Percentiles rank a stretch among this genome's conserved stretches.
These are phyloP conservation scores for Apantesis nais DNA, from an alignment of 2,888 invertebrate species.

Conservation along the genomic window DNA sequence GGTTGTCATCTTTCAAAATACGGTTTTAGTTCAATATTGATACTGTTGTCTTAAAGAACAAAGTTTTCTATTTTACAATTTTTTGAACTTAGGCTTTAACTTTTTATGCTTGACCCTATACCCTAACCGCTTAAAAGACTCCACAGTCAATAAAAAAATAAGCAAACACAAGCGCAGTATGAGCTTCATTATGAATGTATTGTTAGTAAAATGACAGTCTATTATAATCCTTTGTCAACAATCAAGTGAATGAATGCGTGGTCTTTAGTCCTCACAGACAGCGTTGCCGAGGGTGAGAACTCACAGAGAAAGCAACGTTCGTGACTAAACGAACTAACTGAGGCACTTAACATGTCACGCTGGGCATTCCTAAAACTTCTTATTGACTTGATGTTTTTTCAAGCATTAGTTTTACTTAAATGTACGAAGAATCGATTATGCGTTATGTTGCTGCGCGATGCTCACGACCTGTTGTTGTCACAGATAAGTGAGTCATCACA, in stretches of 20 bases:
- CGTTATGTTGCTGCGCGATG: neutral
- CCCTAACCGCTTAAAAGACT: neutral
- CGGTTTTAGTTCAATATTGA: neutral
- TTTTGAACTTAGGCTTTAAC: neutral
- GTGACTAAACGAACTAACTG: constrained; percentile 33
- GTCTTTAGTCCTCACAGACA: constrained; percentile 33
- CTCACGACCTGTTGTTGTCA: neutral
- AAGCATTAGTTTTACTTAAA: constrained; percentile 9
- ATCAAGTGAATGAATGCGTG: constrained; percentile 30
- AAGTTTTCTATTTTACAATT: neutral
- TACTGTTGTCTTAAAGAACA: neutral
- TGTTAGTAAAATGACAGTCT: constrained; percentile 40
- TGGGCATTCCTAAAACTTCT: constrained; percentile 9
- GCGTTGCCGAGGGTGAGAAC: constrained; percentile 45
- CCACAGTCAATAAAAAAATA: constrained; percentile 17
- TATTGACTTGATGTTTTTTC: constrained; percentile 4
- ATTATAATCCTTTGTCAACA: constrained; percentile 47
- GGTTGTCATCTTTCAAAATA: neutral
- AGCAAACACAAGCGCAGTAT: constrained; percentile 33
- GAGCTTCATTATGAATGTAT: constrained; percentile 40
- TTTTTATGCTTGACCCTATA: neutral
- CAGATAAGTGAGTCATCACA: neutral
- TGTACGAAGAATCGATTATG: neutral
- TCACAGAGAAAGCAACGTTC: constrained; percentile 49
- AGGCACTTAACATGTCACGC: constrained; percentile 14